A percentile compares a stretch with the other conserved stretches of the same genome.
These are phyloP conservation scores for Molossus alvarezi DNA, from an alignment of 2,797 vertebrate species.

Conservation along the genomic window DNA sequence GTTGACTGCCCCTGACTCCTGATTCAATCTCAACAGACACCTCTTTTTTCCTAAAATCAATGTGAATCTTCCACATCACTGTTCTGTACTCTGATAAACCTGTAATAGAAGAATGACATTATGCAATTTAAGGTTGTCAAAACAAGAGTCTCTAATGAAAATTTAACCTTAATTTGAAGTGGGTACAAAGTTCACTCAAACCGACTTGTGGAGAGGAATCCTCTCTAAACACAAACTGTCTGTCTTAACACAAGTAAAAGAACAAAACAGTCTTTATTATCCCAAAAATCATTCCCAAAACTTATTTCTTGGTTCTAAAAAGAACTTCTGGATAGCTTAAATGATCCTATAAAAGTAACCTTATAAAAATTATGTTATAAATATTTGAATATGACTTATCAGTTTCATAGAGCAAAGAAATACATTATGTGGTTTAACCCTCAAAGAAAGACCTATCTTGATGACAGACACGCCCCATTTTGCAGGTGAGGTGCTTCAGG, in stretches of 20 bases:
- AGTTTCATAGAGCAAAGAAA: background rate
- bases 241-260: background rate
- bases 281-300: background rate
- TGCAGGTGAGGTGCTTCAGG: background rate
- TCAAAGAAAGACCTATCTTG: background rate
- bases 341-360: background rate
- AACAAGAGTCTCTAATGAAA: background rate
- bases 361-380: conserved; percentile 36
- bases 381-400: conserved; percentile 21
- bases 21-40: background rate
- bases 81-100: background rate
- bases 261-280: background rate
- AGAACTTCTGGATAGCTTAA: background rate
- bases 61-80: background rate
- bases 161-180: background rate
- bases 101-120: background rate
- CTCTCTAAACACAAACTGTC: background rate
- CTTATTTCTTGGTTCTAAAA: background rate
- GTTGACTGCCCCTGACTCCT: background rate
- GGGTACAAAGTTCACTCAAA: background rate
- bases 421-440: background rate
- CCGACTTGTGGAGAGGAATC: background rate
- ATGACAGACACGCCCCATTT: background rate
- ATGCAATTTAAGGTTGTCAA: background rate
- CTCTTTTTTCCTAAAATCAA: background rate